phyloP scores from a whole-genome alignment of 1,140 invertebrate genomes.

The Zaprionus taronus region DNA sequence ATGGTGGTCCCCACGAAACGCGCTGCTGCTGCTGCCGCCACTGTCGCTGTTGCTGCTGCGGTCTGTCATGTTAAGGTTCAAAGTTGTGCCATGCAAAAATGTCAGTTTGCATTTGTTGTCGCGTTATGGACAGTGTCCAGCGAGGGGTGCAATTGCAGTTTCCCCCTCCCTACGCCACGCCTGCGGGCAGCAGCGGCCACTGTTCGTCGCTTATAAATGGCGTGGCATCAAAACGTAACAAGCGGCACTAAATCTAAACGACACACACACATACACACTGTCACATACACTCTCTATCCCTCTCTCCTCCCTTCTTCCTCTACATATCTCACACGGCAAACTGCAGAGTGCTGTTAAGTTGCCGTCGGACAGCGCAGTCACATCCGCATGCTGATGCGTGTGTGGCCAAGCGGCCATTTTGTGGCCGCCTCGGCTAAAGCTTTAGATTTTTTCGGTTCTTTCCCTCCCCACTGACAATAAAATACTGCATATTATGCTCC shows the following conservation, averaged over 20 bases:
- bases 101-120: slow-evolving; percentile 75
- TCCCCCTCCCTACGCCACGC: neutral
- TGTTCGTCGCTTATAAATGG: slow-evolving; percentile 73
- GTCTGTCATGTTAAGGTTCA: slow-evolving; percentile 75
- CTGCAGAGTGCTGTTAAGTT: slow-evolving; percentile 72
- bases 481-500: slow-evolving; percentile 9
- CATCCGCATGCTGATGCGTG: slow-evolving; percentile 37
- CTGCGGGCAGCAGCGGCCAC: slow-evolving; percentile 1
- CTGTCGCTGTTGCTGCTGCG: slow-evolving; percentile 48
- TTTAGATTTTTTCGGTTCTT: slow-evolving; percentile 19
- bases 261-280: slow-evolving; percentile 51
- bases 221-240: slow-evolving; percentile 78
- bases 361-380: slow-evolving; percentile 53
- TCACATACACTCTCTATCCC: neutral
- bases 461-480: slow-evolving; percentile 29
- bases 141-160: neutral
- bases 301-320: no score
- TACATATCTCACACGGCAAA: slow-evolving; percentile 27
- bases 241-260: slow-evolving; percentile 82
- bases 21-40: neutral
- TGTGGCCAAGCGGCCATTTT: slow-evolving; percentile 51
- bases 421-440: slow-evolving; percentile 47
- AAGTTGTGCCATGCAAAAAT: slow-evolving; percentile 68
- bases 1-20: slow-evolving; percentile 2
- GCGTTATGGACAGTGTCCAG: slow-evolving; percentile 46